A percentile compares a stretch with the other conserved stretches of the same genome.
phyloP scores from a whole-genome alignment of 92 coral and sea anemone genomes.

The Virgularia gustaviana region DNA sequence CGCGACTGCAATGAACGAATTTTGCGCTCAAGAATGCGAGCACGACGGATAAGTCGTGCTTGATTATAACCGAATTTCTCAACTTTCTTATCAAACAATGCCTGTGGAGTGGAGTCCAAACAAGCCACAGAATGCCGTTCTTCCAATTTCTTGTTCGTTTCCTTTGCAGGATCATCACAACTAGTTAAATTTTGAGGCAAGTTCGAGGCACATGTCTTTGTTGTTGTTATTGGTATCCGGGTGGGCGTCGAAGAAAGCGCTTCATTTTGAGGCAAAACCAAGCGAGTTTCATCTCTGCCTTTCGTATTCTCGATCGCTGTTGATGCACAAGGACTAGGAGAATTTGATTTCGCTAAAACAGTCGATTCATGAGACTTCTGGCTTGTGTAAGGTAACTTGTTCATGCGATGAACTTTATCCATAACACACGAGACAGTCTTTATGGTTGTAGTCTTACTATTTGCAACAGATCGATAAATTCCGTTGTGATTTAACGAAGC shows the following conservation, averaged over 20 bases:
- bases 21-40: constrained; percentile 89
- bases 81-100: constrained; percentile 67
- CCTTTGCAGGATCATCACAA: constrained; percentile 9
- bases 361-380: constrained; percentile 8
- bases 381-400: constrained; percentile 20
- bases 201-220: constrained; percentile 37
- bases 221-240: constrained; percentile 45
- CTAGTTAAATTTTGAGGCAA: constrained; percentile 10
- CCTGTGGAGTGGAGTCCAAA: constrained; percentile 57
- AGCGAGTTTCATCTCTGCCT: constrained; percentile 5
- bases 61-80: constrained; percentile 66
- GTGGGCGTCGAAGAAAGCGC: constrained; percentile 32
- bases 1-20: constrained; percentile 99
- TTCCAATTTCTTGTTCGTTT: background rate
- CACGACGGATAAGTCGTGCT: constrained; percentile 76
- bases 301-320: background rate
- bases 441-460: constrained; percentile 85
- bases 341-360: background rate
- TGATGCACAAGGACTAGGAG: background rate
- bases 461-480: constrained; percentile 94
- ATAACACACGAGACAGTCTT: constrained; percentile 37
- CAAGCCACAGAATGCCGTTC: constrained; percentile 81
- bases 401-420: constrained; percentile 27
- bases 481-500: constrained; percentile 96
- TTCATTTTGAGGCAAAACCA: constrained; percentile 12